phyloP scores from a whole-genome alignment of 2,797 vertebrate species.

The Triplophysa bombifrons region DNA sequence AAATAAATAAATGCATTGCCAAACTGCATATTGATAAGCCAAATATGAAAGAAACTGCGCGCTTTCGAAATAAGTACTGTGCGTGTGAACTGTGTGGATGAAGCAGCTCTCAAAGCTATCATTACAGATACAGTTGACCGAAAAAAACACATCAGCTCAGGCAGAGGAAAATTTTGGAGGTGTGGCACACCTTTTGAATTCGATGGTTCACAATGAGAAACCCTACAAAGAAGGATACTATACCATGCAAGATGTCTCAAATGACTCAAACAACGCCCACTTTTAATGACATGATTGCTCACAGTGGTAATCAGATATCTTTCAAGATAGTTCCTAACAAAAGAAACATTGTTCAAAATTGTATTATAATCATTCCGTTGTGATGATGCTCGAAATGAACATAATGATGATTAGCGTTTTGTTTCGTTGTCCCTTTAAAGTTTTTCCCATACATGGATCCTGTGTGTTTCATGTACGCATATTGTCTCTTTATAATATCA shows the following conservation, averaged over 20 bases:
- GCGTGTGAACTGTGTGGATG: neutral
- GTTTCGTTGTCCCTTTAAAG: neutral
- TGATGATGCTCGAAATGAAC: slow-evolving; percentile 29
- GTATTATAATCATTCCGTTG: slow-evolving; percentile 9
- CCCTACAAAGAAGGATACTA: slow-evolving; percentile 31
- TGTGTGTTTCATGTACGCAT: neutral
- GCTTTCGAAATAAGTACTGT: slow-evolving; percentile 4
- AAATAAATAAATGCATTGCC: neutral
- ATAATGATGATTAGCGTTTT: slow-evolving; percentile 9
- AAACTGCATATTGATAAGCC: neutral
- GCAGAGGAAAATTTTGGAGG: neutral
- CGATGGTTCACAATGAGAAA: slow-evolving; percentile 8
- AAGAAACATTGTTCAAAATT: slow-evolving; percentile 24
- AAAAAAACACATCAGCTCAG: slow-evolving; percentile 23
- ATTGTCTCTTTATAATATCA: neutral
- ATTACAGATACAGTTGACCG: slow-evolving; percentile 10
- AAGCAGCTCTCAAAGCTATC: neutral
- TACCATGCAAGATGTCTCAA: slow-evolving; percentile 46
- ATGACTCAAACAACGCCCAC: slow-evolving; percentile 30
- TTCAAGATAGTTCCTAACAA: slow-evolving; percentile 35
- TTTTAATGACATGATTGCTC: slow-evolving; percentile 40
- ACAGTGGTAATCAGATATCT: slow-evolving; percentile 27
- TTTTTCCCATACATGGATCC: neutral
- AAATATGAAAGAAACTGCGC: neutral
- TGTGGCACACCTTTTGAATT: slow-evolving; percentile 26